phyloP scores from a whole-genome alignment of 2,113 vertebrate genomes.

The Butorides virescens region DNA sequence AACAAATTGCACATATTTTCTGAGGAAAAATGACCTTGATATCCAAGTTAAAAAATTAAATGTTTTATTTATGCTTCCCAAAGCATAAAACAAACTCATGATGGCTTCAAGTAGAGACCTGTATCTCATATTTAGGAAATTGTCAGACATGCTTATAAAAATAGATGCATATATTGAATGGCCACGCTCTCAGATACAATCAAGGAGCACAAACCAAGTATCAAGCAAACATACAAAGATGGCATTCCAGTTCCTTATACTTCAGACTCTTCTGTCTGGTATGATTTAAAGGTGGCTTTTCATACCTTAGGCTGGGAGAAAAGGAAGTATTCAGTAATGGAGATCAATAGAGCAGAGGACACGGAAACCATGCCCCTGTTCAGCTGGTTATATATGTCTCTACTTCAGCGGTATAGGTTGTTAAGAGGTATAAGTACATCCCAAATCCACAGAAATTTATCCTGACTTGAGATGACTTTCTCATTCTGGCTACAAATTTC shows the following conservation, averaged over 20 bases:
- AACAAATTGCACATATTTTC: slow-evolving; percentile 68
- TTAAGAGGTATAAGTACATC: background rate
- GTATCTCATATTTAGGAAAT: background rate
- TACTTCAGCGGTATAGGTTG: background rate
- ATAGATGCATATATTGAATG: background rate
- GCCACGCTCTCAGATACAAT: background rate
- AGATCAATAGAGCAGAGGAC: background rate
- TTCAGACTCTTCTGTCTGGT: background rate
- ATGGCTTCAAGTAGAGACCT: slow-evolving; percentile 28
- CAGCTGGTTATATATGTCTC: background rate
- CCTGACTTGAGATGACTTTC: background rate
- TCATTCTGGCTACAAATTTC: background rate
- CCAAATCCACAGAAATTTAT: background rate
- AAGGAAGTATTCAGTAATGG: background rate
- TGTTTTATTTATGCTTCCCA: slow-evolving; percentile 46
- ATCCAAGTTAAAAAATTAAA: slow-evolving; percentile 50
- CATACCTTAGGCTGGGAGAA: background rate
- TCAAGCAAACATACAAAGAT: background rate
- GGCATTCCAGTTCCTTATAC: background rate
- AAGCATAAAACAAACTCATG: slow-evolving; percentile 32
- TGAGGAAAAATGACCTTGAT: slow-evolving; percentile 67
- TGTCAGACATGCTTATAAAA: background rate
- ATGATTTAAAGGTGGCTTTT: background rate
- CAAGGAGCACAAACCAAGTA: background rate
- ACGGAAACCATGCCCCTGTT: background rate